Base-by-base conservation (phyloP, 2,888 invertebrate species). In the Dugesia japonica region DNA sequence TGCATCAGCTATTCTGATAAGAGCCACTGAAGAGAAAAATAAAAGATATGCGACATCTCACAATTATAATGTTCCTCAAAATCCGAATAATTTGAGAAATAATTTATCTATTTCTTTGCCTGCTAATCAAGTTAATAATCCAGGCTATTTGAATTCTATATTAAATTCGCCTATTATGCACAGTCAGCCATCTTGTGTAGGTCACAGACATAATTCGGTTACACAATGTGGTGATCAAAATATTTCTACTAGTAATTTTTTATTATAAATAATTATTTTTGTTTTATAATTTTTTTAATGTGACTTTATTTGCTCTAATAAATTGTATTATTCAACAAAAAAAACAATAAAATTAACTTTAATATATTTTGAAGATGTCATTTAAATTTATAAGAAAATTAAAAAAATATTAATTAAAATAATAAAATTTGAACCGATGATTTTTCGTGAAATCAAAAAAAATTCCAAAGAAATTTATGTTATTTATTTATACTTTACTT, bases 21-120 rank as follows among this genome's bases (percentile, higher is more conserved):
- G 94, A 81, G 94, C 97, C 93, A 93, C 94, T 78, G 94, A 94
- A 84, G 95, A 95, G 85, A 97, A 97, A 27, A 71, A 27, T n/a
- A 56, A 56, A 56, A 4, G 56, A 56, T 56, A 56, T 56, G 56
- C 56, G 4, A 1, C 56, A 13, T n/a, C 56, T 4, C 56, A 56
- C 56, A 56, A 23, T n/a, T 56, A 56, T n/a, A 56, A 56, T 56
- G n/a, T 56, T n/a, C 56, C 56, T 20, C 56, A 56, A 56, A 56
- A 56, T n/a, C 56, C 56, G 23, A 56, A 56, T 23, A 56, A 56
- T 56, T n/a, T 56, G n/a, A 56, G 56, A 56, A 56, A 56, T n/a
- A 56, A 56, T 56, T n/a, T 56, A 20, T 56, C 56, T 4, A 56
- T 56, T 13, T 56, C 56, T 56, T 56, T 56, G 17, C 56, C 56